phyloP scores from a whole-genome alignment of 2,113 vertebrate genomes.

The Notothenia coriiceps region DNA sequence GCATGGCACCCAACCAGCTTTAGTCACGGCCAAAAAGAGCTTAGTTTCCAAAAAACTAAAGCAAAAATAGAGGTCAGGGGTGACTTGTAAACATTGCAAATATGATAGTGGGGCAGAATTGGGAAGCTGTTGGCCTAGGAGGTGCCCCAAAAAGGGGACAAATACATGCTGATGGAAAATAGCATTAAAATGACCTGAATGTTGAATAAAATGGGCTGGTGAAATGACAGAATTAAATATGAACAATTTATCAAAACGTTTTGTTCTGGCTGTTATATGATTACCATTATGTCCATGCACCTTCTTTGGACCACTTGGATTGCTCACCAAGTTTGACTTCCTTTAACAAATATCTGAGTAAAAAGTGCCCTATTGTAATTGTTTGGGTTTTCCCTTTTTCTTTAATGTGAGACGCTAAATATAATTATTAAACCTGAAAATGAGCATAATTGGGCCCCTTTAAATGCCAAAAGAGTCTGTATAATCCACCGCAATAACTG shows the following conservation, averaged over 20 bases:
- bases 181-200: not conserved
- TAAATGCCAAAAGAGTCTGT: no score
- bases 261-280: no score
- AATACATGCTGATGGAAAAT: not conserved
- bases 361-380: no score
- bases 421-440: no score
- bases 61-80: not conserved
- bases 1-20: not conserved
- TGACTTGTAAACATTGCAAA: constrained; percentile 12
- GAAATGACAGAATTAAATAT: not conserved
- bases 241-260: no score
- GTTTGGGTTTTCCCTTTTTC: no score
- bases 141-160: not conserved
- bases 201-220: not conserved
- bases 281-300: not conserved
- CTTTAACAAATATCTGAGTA: no score
- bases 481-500: not conserved
- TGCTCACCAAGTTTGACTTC: not conserved
- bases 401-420: no score
- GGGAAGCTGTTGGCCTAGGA: not conserved
- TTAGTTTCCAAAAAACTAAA: not conserved
- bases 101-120: not conserved
- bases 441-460: no score
- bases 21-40: not conserved
- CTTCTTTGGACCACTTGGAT: not conserved